Evolutionary conservation across 2,888 invertebrate species (phyloP).

Genomic region (Ptychoptera albimana): DNA sequence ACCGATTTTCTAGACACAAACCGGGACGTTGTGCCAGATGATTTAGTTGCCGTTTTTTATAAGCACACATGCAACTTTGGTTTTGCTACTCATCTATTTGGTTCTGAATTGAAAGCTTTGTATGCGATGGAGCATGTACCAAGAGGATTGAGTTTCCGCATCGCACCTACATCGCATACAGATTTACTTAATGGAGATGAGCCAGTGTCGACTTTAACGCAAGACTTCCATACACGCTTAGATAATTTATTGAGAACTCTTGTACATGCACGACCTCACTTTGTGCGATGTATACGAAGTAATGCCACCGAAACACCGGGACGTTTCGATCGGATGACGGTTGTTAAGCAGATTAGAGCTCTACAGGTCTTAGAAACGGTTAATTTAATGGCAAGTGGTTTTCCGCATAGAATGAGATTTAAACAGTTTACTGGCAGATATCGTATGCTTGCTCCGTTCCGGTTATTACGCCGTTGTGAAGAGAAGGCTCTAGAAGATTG

Average conservation of each 20-base stretch:
- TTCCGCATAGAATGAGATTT: constrained; percentile 88
- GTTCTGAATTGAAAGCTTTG: constrained; percentile 73
- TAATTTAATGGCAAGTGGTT: constrained; percentile 87
- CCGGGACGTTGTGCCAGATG: constrained; percentile 82
- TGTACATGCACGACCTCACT: constrained; percentile 87
- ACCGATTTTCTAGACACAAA: constrained; percentile 82
- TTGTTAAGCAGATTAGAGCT: constrained; percentile 78
- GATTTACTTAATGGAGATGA: constrained; percentile 70
- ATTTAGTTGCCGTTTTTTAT: constrained; percentile 82
- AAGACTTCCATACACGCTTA: constrained; percentile 87
- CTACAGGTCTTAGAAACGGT: constrained; percentile 87
- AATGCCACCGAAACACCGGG: constrained; percentile 69
- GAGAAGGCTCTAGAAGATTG: constrained; percentile 63
- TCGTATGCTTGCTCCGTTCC: constrained; percentile 68
- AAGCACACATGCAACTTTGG: constrained; percentile 88
- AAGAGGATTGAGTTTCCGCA: constrained; percentile 66
- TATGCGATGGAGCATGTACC: constrained; percentile 60
- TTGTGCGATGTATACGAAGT: constrained; percentile 82
- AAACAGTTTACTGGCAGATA: constrained; percentile 81
- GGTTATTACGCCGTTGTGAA: constrained; percentile 44
- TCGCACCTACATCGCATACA: constrained; percentile 77
- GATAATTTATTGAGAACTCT: constrained; percentile 83
- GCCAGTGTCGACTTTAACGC: constrained; percentile 76
- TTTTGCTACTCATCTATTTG: constrained; percentile 93
- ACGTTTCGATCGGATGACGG: constrained; percentile 66